A percentile compares a stretch with the other conserved stretches of the same genome.
Conservation (phyloP, 2,113 vertebrate species). For the Turnix velox region DNA sequence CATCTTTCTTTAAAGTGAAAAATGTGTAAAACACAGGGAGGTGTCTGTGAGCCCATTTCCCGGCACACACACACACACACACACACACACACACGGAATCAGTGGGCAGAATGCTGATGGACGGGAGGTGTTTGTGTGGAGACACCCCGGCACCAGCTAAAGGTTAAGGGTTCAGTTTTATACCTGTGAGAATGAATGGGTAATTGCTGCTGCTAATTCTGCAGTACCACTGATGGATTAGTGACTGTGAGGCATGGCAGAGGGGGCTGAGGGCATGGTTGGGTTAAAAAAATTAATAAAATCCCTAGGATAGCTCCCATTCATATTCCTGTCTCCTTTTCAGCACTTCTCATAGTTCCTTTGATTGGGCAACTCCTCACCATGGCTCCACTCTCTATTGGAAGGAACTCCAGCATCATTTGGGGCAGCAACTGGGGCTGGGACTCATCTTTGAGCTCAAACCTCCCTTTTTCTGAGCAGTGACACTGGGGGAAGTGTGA, state of each 20-base stretch:
- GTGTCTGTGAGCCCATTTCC: background rate
- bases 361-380: background rate
- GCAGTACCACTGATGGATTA: background rate
- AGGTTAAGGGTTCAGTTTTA: background rate
- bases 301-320: no score
- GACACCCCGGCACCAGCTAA: background rate
- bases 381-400: rapidly evolving
- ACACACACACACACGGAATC: rapidly evolving
- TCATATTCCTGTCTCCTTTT: background rate
- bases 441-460: background rate
- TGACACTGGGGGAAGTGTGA: no score
- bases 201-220: background rate
- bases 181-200: background rate
- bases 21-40: background rate
- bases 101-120: background rate
- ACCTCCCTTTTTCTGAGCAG: no score
- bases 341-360: rapidly evolving
- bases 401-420: no score
- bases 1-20: background rate
- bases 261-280: background rate
- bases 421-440: no score
- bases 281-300: background rate
- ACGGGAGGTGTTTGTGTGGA: background rate
- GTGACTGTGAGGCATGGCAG: background rate
- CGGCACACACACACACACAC: background rate